Percentiles rank a stretch among this genome's conserved stretches.
These are phyloP conservation scores for Struthio camelus DNA, from an alignment of 2,113 vertebrate genomes.

Conservation along the genomic window DNA sequence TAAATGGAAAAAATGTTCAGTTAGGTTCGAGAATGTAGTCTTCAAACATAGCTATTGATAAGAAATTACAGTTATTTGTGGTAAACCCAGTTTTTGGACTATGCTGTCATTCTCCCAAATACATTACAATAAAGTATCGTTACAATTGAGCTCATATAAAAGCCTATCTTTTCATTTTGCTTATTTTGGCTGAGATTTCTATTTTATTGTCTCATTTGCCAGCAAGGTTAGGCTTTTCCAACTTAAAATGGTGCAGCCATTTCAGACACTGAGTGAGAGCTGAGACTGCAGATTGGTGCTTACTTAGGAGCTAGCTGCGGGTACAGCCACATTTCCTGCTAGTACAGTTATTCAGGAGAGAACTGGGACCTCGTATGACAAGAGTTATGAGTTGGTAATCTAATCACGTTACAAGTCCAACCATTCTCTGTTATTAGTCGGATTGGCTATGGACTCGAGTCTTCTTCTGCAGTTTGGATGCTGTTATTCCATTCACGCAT, in stretches of 20 bases:
- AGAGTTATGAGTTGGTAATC: background rate
- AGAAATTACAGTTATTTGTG: background rate
- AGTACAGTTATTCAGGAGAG: background rate
- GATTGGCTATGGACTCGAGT: fast-evolving
- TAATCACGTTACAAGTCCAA: background rate
- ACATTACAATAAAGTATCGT: background rate
- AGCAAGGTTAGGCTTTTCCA: background rate
- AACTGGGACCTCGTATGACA: background rate
- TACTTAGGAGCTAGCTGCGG: background rate
- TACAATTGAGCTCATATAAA: background rate
- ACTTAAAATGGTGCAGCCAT: background rate
- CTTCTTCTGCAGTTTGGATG: background rate
- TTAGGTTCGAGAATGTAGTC: background rate
- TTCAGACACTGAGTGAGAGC: background rate
- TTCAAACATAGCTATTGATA: background rate
- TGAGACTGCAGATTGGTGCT: background rate
- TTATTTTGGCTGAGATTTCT: background rate
- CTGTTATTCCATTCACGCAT: background rate
- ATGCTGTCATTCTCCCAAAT: background rate
- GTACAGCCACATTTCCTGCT: background rate
- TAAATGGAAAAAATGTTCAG: background rate
- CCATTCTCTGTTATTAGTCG: background rate
- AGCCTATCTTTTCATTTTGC: background rate
- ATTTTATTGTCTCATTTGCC: background rate
- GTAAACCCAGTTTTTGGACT: background rate